Base-by-base conservation (phyloP, 2,888 invertebrate genomes). In the Hypomecis punctinalis region DNA sequence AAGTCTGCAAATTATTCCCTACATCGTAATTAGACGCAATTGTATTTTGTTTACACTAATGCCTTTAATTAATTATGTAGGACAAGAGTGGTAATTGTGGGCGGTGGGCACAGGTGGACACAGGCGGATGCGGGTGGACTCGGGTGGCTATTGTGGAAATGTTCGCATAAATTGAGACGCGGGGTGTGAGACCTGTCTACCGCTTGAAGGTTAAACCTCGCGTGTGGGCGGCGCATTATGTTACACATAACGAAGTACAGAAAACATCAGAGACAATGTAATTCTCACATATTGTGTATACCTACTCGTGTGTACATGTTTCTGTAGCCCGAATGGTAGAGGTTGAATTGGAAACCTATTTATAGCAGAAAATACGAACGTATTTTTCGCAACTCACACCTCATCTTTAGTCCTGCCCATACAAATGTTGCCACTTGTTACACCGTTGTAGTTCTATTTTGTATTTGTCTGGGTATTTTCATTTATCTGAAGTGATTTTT, bases 1-100 rank as follows among this genome's bases (percentile, higher is more conserved):
- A 36, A 39, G 39, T 9, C 45, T 39, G 35, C 39, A 56, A 56
- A 46, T 36, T 39, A 49, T 11, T 5, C 47, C 42, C 33, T 5
- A 74, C 70, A 68, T 70, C 63, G 73, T 77, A 76, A 82, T 82
- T 78, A 78, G 74, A 78, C 73, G 74, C 79, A 76, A 76, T 78
- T 78, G 77, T 79, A 73, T 77, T 77, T 78, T 77, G 79, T 80
- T 72, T 67, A 68, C 69, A 68, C 58, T 59, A 63, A 69, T 69
- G 63, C 65, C 52, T 64, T 54, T 64, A 69, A 71, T 71, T 68
- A 68, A 70, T 71, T 67, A 67, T 63, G 63, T 52, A 58, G 67
- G 67, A 66, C 68, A 68, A 64, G 51, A 64, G 63, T 67, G 68
- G 69, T 68, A 63, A 68, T 68, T 63, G 54, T 13, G 54, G 58